Evolutionary conservation across 1,140 invertebrate species (phyloP), one percentile per base, ranked within the genome.

Genomic region (Drosophila tristis): DNA sequence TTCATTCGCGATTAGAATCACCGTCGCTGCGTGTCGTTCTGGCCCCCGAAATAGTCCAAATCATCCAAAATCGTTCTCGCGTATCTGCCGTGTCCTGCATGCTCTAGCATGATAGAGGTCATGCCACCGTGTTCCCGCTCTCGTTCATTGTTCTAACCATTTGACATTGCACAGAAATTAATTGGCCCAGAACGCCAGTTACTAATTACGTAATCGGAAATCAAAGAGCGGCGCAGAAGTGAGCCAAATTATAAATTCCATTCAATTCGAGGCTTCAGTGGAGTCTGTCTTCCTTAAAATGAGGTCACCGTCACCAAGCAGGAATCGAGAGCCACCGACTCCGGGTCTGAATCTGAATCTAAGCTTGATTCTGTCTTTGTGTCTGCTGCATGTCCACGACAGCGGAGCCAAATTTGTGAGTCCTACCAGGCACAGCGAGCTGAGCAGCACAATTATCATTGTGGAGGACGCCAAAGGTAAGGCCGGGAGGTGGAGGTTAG

Each of bases 381-480:
- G 58, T 39, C 31, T 72, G 45, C 62, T 85, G 23, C 56, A 55
- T 67, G 25, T 56, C 58, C n/a, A 50, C 43, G 50, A 62, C 25
- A 55, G 57, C 55, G 44, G 42, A 47, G 80, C 76, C 25, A 89
- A 89, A 56, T 89, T 89, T 20, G 79, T 89, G 43, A 89, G 84
- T 89, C 85, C 84, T 79, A 90, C 84, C 61, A 67, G 80, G 0
- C 86, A 80, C 59, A 87, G 68, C 74, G 75, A 87, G 64, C 65
- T 87, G 47, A 86, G 77, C 55, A 92, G 91, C 68, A 92, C 89
- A 16, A 92, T 92, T 50, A 92, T 92, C 31, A 84, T 92, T 50
- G 91, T 92, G 56, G 91, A 92, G 66, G 91, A 92, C 82, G 91
- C 91, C 48, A 92, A 92, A 89, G 91, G 91, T 92, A 90, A 80